Base-by-base conservation (phyloP, 1,140 invertebrate species). In the Ooceraea biroi region DNA sequence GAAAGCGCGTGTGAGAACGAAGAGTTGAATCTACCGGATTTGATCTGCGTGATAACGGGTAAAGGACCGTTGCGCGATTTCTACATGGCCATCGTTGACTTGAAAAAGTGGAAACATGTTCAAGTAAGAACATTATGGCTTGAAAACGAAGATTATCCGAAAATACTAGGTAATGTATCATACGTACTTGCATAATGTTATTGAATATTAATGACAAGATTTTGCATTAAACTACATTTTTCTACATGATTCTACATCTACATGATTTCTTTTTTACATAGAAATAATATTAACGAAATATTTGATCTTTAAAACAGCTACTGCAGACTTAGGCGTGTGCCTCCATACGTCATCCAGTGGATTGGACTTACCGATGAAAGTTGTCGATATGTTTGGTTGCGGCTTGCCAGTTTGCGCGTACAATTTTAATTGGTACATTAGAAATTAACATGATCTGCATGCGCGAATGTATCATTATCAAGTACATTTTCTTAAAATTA, bases 371-470 rank as follows among this genome's bases (percentile, higher is more conserved):
- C 99, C 99, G 0, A 99, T 99, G 99, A 99, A 99, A 96, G 97
- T 99, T 25, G 98, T 99, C 1, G 99, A 99, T 92, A 99, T 99
- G 99, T 99, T 99, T 96, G 99, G 99, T 10, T 98, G 98, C 94
- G 97, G 97, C 19, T 93, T 99, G 55, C 99, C 99, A 41, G 97
- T 98, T 19, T 97, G 96, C 92, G 97, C 97, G 14, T 96, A 95
- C 92, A 95, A 97, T 92, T 98, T 97, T 91, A 94, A 96, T 88
- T 97, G 97, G 97, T 97, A 95, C 93, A 92, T 87, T 48, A 27
- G 48, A 74, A 44, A 68, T 46, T 44, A n/a, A 65, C 57, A 25
- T 5, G 3, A 44, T 73, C 58, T 68, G 50, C 27, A 61, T 44
- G n/a, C n/a, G 0, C 19, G 22, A 11, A n/a, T n/a, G n/a, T 22